Evolutionary conservation across 2,888 invertebrate species (phyloP).

Genomic region (Ephialtes manifestator): DNA sequence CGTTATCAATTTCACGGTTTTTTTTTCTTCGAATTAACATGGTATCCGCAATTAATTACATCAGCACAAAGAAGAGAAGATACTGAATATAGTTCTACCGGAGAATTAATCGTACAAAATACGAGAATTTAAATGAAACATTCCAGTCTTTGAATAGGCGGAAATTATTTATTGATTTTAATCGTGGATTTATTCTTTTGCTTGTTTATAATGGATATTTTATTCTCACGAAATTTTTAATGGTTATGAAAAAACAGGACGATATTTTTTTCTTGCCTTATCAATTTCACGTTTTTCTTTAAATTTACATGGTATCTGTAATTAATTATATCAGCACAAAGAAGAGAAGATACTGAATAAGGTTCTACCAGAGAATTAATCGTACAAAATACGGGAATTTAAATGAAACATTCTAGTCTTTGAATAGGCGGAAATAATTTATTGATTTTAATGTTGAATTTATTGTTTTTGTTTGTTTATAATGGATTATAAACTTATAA

Average conservation of each 20-base stretch:
- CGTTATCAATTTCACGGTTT: no score
- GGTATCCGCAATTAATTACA: constrained; percentile 52
- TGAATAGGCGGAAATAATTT: not conserved
- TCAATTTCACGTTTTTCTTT: no score
- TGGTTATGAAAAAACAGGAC: no score
- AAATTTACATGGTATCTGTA: constrained; percentile 39
- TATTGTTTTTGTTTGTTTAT: no score
- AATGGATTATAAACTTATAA: no score
- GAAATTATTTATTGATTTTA: not conserved
- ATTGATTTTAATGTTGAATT: not conserved
- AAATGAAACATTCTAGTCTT: not conserved
- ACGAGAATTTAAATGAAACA: not conserved
- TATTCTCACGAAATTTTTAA: no score
- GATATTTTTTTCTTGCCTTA: no score
- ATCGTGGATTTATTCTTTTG: not conserved
- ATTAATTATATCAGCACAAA: constrained; percentile 56
- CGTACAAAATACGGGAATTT: not conserved
- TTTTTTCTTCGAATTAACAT: no score
- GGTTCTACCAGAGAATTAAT: not conserved
- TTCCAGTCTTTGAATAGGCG: not conserved
- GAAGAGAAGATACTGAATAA: constrained; percentile 46
- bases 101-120: not conserved
- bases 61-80: constrained; percentile 58
- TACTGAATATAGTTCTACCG: not conserved
- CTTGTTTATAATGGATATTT: no score